Conservation (phyloP, 1,140 invertebrate species). For the Ridgeia piscesae region DNA sequence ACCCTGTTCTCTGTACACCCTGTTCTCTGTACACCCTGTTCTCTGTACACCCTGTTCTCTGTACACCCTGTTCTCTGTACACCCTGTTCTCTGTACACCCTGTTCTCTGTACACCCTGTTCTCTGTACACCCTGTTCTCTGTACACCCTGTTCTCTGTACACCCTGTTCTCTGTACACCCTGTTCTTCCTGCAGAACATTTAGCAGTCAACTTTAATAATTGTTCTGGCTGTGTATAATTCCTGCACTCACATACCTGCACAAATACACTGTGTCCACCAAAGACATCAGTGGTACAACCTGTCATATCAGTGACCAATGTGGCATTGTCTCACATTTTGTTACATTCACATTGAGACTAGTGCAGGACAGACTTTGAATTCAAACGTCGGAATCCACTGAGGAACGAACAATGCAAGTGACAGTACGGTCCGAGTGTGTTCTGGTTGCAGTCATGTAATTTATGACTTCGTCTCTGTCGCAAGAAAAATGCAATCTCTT, state of each 20-base stretch:
- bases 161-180: no score
- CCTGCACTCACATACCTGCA: background rate
- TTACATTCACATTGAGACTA: background rate
- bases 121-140: no score
- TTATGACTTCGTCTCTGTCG: background rate
- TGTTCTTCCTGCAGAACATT: no score
- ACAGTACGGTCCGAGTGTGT: background rate
- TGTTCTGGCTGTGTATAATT: no score
- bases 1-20: no score
- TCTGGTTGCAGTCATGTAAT: background rate
- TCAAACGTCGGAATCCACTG: background rate
- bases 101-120: no score
- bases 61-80: no score
- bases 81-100: no score
- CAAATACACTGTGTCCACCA: background rate
- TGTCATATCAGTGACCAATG: background rate
- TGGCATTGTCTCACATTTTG: background rate
- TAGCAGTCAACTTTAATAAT: no score
- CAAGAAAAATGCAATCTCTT: background rate
- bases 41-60: no score
- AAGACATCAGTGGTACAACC: background rate
- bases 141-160: no score
- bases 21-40: no score
- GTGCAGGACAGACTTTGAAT: background rate
- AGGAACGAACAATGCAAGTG: background rate